These are phyloP conservation scores for Macrosiphum euphorbiae DNA, from an alignment of 2,888 invertebrate species.

Conservation along the genomic window DNA sequence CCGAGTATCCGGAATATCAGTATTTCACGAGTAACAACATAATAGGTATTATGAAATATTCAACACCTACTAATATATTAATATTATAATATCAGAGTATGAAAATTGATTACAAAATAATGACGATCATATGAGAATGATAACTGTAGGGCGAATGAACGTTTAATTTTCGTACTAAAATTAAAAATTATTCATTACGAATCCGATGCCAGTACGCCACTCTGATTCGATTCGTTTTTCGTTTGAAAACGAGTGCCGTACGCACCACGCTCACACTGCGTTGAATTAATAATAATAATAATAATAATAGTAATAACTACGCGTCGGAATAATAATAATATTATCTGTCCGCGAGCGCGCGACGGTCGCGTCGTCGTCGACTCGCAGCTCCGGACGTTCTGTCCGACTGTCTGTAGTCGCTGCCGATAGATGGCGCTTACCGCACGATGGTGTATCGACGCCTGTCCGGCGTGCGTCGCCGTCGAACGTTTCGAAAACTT, in stretches of 20 bases:
- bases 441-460: too few relatives aligned
- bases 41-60: background rate
- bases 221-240: background rate
- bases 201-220: background rate
- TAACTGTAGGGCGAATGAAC: background rate
- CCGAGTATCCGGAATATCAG: background rate
- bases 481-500: background rate
- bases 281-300: background rate
- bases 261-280: background rate
- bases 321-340: background rate
- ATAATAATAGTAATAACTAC: background rate
- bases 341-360: background rate
- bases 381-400: background rate
- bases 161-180: background rate
- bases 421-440: conserved; percentile 43
- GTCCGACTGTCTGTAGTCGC: background rate
- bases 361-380: background rate
- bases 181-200: background rate
- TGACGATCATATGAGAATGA: too few relatives aligned
- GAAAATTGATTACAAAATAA: background rate
- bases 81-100: background rate
- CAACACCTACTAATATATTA: too few relatives aligned
- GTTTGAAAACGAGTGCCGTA: background rate
- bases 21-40: background rate
- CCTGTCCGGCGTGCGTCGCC: too few relatives aligned